Conservation (phyloP, 2,113 vertebrate genomes). For the Bucco capensis region DNA sequence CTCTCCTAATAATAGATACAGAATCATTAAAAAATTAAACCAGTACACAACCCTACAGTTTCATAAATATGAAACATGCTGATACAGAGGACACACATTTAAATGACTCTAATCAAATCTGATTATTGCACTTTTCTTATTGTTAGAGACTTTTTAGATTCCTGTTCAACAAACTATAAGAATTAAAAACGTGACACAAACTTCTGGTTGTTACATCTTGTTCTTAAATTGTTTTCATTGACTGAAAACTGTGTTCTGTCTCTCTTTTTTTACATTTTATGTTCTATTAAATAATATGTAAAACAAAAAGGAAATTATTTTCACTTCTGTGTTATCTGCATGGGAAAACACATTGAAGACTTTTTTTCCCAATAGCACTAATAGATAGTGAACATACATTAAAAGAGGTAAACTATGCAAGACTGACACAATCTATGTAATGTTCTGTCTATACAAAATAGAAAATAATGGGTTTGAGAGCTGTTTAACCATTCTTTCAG, state of each 20-base stretch:
- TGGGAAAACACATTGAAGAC: neutral
- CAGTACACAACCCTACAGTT: neutral
- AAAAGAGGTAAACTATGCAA: neutral
- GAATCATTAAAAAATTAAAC: neutral
- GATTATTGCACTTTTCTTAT: neutral
- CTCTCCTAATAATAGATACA: neutral
- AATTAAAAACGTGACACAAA: neutral
- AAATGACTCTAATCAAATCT: neutral
- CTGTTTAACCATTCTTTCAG: neutral
- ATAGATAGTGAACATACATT: neutral
- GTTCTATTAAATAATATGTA: neutral
- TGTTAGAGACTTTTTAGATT: neutral
- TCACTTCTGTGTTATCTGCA: neutral
- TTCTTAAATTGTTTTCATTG: neutral
- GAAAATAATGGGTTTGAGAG: neutral
- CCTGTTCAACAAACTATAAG: neutral
- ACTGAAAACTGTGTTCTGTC: neutral
- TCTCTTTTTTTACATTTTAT: too few species aligned
- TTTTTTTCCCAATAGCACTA: neutral
- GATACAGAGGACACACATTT: neutral
- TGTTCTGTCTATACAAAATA: neutral
- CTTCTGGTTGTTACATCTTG: neutral
- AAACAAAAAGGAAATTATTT: neutral
- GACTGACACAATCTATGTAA: neutral
- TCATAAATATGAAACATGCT: neutral